These are phyloP conservation scores for Eurystomus glaucurus DNA, from an alignment of 2,797 vertebrate genomes.

Conservation along the genomic window DNA sequence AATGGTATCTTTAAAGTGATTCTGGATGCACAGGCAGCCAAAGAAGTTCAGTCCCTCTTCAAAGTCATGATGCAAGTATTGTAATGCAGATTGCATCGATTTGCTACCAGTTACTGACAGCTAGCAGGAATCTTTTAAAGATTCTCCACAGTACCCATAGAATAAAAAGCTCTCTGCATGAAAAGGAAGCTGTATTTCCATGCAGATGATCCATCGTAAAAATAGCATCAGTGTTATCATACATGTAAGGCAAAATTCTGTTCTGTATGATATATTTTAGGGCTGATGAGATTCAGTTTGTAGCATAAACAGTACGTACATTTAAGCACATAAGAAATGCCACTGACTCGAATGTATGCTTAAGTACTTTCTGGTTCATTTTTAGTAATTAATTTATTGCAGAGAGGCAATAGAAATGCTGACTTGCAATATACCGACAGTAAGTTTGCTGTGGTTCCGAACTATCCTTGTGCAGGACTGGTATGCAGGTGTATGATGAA, in stretches of 20 bases:
- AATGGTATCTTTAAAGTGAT: slow-evolving; percentile 30
- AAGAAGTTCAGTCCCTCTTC: slow-evolving; percentile 12
- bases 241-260: neutral
- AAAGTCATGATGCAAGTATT: slow-evolving; percentile 61
- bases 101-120: slow-evolving; percentile 54
- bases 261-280: neutral
- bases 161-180: neutral
- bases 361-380: neutral
- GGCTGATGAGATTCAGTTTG: neutral
- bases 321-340: neutral
- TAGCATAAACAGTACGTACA: neutral
- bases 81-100: slow-evolving; percentile 70
- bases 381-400: slow-evolving; percentile 27
- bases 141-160: neutral
- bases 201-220: slow-evolving; percentile 15
- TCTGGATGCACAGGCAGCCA: slow-evolving; percentile 20
- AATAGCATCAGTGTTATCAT: neutral
- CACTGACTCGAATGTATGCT: neutral
- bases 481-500: slow-evolving; percentile 51
- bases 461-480: neutral
- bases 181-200: slow-evolving; percentile 31
- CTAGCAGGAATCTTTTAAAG: slow-evolving; percentile 41
- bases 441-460: neutral
- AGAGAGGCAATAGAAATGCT: neutral
- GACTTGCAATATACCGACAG: neutral